Percentiles rank a stretch among this genome's conserved stretches.
Conservation (phyloP, 2,113 vertebrate genomes). For the Gnathonemus echidnorhynchus region DNA sequence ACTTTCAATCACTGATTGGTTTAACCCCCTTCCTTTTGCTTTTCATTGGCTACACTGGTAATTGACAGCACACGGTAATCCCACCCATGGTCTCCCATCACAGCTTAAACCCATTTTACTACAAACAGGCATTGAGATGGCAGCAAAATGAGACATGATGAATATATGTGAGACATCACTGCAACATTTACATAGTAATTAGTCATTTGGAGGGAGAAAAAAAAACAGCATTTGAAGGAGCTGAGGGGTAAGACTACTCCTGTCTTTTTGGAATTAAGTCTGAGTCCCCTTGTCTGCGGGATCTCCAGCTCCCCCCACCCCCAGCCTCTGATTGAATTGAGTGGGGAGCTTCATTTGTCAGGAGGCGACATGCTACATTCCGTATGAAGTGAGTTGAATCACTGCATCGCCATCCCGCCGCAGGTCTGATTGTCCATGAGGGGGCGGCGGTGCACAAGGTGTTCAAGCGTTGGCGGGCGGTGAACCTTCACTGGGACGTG, state of each 20-base stretch:
- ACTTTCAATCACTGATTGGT: neutral
- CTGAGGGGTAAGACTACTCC: neutral
- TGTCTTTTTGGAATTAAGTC: neutral
- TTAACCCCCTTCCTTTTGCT: neutral
- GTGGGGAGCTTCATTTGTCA: neutral
- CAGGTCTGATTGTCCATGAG: constrained; percentile 82
- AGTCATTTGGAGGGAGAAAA: neutral
- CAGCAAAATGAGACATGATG: neutral
- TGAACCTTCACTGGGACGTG: constrained; percentile 90
- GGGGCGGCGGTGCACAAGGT: constrained; percentile 91
- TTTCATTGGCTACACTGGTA: neutral
- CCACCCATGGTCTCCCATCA: neutral
- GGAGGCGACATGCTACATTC: neutral
- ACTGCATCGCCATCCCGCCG: neutral
- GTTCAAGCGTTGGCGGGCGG: constrained; percentile 86
- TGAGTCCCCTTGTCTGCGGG: neutral
- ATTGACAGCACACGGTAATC: neutral
- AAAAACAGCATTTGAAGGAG: neutral
- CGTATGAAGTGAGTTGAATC: neutral
- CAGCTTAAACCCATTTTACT: neutral
- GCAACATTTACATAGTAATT: neutral
- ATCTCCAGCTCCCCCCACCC: neutral
- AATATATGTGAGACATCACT: neutral
- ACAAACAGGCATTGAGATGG: neutral
- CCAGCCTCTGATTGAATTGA: neutral